These are phyloP conservation scores for Pseudopipra pipra DNA, from an alignment of 2,113 vertebrate genomes.

Conservation along the genomic window DNA sequence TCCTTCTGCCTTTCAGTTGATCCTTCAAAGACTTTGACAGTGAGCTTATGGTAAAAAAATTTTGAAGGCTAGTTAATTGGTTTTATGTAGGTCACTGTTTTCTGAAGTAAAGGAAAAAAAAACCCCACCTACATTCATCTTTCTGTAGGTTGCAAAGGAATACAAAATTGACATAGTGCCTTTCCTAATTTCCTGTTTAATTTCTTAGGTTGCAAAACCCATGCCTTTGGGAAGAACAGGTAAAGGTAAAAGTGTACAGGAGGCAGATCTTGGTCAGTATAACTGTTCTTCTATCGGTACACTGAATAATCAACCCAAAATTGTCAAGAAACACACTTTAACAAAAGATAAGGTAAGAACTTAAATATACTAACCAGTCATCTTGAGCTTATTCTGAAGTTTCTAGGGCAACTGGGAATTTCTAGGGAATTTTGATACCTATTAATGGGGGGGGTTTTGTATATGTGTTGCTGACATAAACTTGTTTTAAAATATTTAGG, in stretches of 20 bases:
- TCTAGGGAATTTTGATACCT: not conserved
- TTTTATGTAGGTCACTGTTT: not conserved
- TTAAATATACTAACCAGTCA: not conserved
- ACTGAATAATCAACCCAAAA: conserved; percentile 72
- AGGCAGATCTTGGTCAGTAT: conserved; percentile 74
- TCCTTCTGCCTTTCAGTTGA: not conserved
- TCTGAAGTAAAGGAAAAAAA: not conserved
- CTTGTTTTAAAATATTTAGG: not conserved
- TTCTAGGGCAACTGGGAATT: not conserved
- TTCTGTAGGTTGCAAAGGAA: not conserved
- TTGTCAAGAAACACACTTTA: conserved; percentile 76
- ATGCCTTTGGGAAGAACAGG: conserved; percentile 80
- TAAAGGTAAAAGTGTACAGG: conserved; percentile 75
- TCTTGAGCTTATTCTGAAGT: not conserved
- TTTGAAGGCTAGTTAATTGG: not conserved
- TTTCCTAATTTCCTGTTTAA: conserved; percentile 22
- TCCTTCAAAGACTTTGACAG: not conserved
- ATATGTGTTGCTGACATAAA: not conserved
- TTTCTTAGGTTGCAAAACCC: conserved; percentile 88
- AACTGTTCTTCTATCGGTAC: conserved; percentile 56
- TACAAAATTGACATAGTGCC: not conserved
- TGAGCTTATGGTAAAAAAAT: not conserved
- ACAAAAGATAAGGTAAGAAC: conserved; percentile 76
- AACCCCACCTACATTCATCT: not conserved
- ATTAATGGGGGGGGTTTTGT: rapidly evolving